phyloP scores from a whole-genome alignment of 35 echinoderm and acorn worm species.

The Chiridota heheva region DNA sequence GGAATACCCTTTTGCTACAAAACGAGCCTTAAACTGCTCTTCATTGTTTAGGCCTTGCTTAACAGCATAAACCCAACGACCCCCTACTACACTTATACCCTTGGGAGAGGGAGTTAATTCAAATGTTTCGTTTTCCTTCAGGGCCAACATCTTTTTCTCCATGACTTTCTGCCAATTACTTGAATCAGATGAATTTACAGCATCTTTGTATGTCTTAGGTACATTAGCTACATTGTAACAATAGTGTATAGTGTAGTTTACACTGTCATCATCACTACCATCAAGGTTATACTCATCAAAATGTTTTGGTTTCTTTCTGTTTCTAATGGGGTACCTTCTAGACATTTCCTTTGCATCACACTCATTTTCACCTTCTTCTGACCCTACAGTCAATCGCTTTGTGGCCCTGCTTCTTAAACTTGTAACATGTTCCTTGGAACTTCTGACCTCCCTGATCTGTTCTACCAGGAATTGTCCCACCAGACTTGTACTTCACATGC shows the following conservation, averaged over 20 bases:
- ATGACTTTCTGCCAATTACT: conserved; percentile 14
- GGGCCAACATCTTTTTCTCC: conserved; percentile 22
- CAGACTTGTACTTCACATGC: neutral
- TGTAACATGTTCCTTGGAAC: conserved; percentile 15
- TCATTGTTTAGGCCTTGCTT: conserved; percentile 15
- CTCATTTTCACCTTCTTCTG: too few relatives aligned
- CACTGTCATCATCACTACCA: too few relatives aligned
- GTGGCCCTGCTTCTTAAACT: conserved; percentile 36
- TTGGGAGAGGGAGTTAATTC: neutral
- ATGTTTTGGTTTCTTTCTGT: too few relatives aligned
- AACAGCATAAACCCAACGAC: conserved; percentile 35
- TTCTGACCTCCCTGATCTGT: neutral
- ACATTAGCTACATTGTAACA: conserved; percentile 7
- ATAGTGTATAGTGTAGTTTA: too few relatives aligned
- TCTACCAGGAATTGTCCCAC: neutral
- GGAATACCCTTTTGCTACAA: conserved; percentile 45
- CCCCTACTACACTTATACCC: conserved; percentile 19
- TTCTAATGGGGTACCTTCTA: too few relatives aligned
- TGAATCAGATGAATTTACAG: conserved; percentile 1
- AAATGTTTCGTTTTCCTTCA: conserved; percentile 4
- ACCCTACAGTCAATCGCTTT: conserved; percentile 22
- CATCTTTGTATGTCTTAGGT: conserved; percentile 29
- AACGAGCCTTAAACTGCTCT: conserved; percentile 12
- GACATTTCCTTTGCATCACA: too few relatives aligned
- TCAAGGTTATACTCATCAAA: too few relatives aligned